Percentiles rank a stretch among this genome's conserved stretches.
phyloP scores from a whole-genome alignment of 2,797 vertebrate species.

The Serranus cabrilla region DNA sequence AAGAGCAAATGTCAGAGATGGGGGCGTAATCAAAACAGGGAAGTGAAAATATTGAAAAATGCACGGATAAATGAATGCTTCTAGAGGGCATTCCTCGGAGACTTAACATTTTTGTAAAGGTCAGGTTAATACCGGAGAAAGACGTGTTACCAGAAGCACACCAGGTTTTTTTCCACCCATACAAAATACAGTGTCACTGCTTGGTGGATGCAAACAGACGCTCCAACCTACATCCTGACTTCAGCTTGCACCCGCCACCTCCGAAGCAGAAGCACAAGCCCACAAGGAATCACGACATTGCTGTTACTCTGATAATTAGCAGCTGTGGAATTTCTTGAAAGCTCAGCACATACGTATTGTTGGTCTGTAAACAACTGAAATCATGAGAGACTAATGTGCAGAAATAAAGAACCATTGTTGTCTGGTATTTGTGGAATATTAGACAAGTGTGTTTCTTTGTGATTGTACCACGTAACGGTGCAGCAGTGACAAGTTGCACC shows the following conservation, averaged over 20 bases:
- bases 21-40: slow-evolving; percentile 37
- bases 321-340: not conserved
- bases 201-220: slow-evolving; percentile 5
- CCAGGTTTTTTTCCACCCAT: not conserved
- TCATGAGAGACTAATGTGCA: not conserved
- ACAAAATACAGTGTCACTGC: slow-evolving; percentile 3
- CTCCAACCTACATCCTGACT: slow-evolving; percentile 15
- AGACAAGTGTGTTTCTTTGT: not conserved
- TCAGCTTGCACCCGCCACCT: not conserved
- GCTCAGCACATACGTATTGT: not conserved
- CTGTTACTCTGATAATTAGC: not conserved
- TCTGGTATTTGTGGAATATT: not conserved
- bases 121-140: slow-evolving; percentile 12
- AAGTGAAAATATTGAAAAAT: slow-evolving; percentile 29
- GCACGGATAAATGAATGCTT: slow-evolving; percentile 23
- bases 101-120: slow-evolving; percentile 24
- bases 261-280: slow-evolving; percentile 2
- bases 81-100: not conserved
- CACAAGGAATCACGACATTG: not conserved
- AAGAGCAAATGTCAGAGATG: slow-evolving; percentile 55
- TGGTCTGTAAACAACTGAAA: not conserved
- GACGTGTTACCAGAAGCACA: not conserved
- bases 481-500: not conserved
- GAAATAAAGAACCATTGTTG: no score
- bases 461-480: no score